Percentiles rank a stretch among this genome's conserved stretches.
Evolutionary conservation across 2,797 vertebrate species (phyloP).

Genomic region (Astyanax mexicanus): DNA sequence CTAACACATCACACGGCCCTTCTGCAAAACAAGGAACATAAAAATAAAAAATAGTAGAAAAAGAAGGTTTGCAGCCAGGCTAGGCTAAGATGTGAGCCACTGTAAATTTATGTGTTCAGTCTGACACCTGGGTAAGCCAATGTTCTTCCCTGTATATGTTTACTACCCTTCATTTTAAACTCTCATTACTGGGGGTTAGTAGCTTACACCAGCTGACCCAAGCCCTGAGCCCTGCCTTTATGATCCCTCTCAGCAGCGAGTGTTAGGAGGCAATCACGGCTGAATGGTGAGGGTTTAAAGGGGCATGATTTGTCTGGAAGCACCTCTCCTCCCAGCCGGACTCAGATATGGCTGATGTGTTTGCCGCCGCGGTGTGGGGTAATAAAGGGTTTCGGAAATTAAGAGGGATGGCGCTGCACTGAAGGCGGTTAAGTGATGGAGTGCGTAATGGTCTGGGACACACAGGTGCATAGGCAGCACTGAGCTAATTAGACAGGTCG

Average conservation of each 20-base stretch:
- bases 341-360: conserved; percentile 41
- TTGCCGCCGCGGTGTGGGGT: conserved; percentile 15
- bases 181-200: conserved; percentile 46
- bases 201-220: conserved; percentile 37
- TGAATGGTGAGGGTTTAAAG: conserved; percentile 41
- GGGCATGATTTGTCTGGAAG: conserved; percentile 23
- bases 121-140: conserved; percentile 8
- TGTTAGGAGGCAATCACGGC: conserved; percentile 43
- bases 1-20: too few relatives aligned
- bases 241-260: conserved; percentile 45
- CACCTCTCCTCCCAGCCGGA: conserved; percentile 15
- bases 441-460: conserved; percentile 52
- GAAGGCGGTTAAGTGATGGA: conserved; percentile 52
- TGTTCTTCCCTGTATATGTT: conserved; percentile 29
- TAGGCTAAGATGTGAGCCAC: too few relatives aligned
- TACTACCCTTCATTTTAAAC: conserved; percentile 36
- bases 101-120: background rate
- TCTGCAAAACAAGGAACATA: too few relatives aligned
- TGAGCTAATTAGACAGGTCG: conserved; percentile 59
- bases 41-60: too few relatives aligned
- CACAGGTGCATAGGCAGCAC: conserved; percentile 58
- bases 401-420: conserved; percentile 35
- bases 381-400: conserved; percentile 50
- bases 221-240: conserved; percentile 45
- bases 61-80: background rate